These are phyloP conservation scores for Hirtodrosophila alboralis DNA, from an alignment of 2,888 invertebrate genomes.

Conservation along the genomic window DNA sequence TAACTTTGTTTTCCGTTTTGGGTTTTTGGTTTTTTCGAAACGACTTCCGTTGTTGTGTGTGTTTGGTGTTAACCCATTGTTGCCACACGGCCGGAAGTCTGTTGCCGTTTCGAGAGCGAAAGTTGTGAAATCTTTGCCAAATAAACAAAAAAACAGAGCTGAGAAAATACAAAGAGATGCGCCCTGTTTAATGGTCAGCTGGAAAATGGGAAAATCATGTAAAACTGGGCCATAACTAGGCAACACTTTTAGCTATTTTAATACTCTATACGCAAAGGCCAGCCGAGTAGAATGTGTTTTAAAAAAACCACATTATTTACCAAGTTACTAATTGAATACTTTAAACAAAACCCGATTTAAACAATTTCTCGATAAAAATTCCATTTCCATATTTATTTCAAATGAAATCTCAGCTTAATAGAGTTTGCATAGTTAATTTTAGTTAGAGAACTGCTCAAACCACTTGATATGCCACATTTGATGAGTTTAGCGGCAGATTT, in stretches of 20 bases:
- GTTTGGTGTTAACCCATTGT: constrained; percentile 60
- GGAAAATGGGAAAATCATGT: constrained; percentile 64
- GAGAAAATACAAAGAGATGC: constrained; percentile 24
- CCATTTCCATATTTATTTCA: too few relatives aligned
- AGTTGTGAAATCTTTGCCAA: constrained; percentile 70
- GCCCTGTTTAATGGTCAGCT: neutral
- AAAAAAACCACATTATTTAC: too few relatives aligned
- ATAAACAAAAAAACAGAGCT: too few relatives aligned
- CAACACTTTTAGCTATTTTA: too few relatives aligned
- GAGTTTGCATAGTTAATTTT: constrained; percentile 20
- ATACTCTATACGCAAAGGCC: too few relatives aligned
- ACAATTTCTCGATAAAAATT: too few relatives aligned
- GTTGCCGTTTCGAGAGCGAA: constrained; percentile 65
- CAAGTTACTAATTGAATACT: too few relatives aligned
- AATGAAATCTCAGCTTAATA: neutral
- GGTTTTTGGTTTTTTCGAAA: constrained; percentile 50
- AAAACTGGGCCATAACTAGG: constrained; percentile 9
- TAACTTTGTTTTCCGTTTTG: constrained; percentile 58
- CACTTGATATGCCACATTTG: constrained; percentile 2
- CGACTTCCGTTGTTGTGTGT: constrained; percentile 67
- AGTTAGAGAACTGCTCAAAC: constrained; percentile 9
- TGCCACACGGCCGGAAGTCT: constrained; percentile 56
- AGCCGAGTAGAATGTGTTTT: too few relatives aligned
- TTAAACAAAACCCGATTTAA: too few relatives aligned
- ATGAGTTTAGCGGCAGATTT: constrained; percentile 27